These are phyloP conservation scores for Drosophila kikkawai DNA, from an alignment of 1,140 invertebrate species.

Conservation along the genomic window DNA sequence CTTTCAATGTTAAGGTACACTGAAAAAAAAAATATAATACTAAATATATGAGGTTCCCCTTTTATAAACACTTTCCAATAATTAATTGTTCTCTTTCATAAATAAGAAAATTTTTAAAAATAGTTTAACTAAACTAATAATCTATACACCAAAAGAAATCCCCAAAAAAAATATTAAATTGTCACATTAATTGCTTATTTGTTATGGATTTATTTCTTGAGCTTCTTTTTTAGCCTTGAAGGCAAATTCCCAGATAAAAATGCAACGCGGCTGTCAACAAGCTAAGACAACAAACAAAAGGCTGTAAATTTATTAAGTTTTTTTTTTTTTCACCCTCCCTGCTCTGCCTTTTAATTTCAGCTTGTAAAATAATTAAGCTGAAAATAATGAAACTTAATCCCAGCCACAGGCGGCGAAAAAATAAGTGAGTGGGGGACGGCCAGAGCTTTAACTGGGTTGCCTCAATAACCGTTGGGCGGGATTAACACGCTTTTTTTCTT, in stretches of 20 bases:
- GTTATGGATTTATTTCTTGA: conserved; percentile 30
- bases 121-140: background rate
- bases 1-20: conserved; percentile 41
- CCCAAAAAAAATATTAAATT: background rate
- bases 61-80: too few species aligned
- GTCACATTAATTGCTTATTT: background rate
- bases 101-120: background rate
- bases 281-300: conserved; percentile 36
- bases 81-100: background rate
- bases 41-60: background rate
- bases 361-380: conserved; percentile 81
- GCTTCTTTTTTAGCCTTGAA: conserved; percentile 1
- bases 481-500: conserved; percentile 62
- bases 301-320: conserved; percentile 26
- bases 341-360: conserved; percentile 32
- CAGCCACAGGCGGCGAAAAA: conserved; percentile 34
- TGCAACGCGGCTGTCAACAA: conserved; percentile 54
- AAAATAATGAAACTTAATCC: conserved; percentile 81
- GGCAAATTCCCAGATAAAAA: conserved; percentile 56
- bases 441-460: conserved; percentile 72
- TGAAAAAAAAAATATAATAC: conserved; percentile 37
- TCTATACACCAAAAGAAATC: background rate
- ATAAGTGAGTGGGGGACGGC: conserved; percentile 27
- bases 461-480: conserved; percentile 73
- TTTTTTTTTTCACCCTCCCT: background rate